Conservation (phyloP, 2,888 invertebrate species). For the Anthrax anthrax region DNA sequence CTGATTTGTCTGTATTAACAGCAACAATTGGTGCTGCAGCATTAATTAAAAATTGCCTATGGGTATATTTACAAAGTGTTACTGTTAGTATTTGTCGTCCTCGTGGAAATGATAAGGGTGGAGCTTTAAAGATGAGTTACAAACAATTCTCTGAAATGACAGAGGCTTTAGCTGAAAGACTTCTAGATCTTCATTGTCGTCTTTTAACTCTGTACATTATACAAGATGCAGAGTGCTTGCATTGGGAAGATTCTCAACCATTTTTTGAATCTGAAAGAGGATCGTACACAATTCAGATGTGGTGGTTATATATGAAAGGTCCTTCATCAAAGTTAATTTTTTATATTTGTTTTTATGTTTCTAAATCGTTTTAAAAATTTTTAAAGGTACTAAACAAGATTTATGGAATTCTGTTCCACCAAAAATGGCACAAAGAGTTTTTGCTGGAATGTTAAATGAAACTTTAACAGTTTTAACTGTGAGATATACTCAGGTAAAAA, state of each 20-base stretch:
- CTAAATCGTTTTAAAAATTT: background rate
- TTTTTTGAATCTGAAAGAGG: slow-evolving; percentile 62
- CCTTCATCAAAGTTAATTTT: slow-evolving; percentile 3
- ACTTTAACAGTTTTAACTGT: slow-evolving; percentile 66
- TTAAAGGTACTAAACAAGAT: slow-evolving; percentile 59
- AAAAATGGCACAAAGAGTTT: slow-evolving; percentile 72
- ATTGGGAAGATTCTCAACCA: slow-evolving; percentile 51
- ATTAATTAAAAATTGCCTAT: slow-evolving; percentile 59
- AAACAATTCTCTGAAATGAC: slow-evolving; percentile 71
- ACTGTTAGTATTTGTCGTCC: slow-evolving; percentile 29
- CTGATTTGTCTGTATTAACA: slow-evolving; percentile 64
- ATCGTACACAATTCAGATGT: slow-evolving; percentile 71
- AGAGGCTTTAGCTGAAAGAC: slow-evolving; percentile 68
- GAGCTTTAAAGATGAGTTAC: slow-evolving; percentile 38
- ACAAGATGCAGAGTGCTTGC: slow-evolving; percentile 66
- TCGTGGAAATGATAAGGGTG: slow-evolving; percentile 32
- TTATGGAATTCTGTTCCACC: slow-evolving; percentile 81
- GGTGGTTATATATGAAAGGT: slow-evolving; percentile 82
- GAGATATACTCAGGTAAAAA: slow-evolving; percentile 58
- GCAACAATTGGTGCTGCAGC: slow-evolving; percentile 71
- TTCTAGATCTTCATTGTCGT: slow-evolving; percentile 66
- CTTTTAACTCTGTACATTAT: slow-evolving; percentile 63
- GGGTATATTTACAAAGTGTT: slow-evolving; percentile 53
- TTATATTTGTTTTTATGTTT: background rate
- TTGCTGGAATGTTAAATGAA: slow-evolving; percentile 74